phyloP scores from a whole-genome alignment of 64 coral and sea anemone genomes.

The Pocillopora damicornis region DNA sequence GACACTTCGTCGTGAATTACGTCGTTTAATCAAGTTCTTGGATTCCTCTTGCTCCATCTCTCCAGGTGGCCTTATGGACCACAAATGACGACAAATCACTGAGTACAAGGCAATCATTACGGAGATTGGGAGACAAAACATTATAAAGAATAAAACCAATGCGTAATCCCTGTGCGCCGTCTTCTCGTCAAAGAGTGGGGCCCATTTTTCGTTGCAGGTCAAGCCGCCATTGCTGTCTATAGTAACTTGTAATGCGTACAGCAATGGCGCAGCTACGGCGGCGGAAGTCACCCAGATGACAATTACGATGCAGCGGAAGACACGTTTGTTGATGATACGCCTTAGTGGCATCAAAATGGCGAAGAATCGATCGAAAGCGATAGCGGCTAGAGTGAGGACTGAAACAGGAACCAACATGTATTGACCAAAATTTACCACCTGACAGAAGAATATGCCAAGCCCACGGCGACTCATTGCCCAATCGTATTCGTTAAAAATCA shows the following conservation, averaged over 20 bases:
- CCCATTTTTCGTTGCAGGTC: slow-evolving; percentile 39
- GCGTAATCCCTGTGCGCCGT: slow-evolving; percentile 26
- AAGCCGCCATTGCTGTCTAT: not conserved
- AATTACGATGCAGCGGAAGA: slow-evolving; percentile 19
- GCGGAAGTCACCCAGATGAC: slow-evolving; percentile 35
- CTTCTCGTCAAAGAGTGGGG: slow-evolving; percentile 37
- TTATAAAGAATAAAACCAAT: slow-evolving; percentile 17
- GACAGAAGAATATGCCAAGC: slow-evolving; percentile 43
- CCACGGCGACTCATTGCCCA: slow-evolving; percentile 30
- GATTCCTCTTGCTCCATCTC: slow-evolving; percentile 19
- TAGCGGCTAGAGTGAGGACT: slow-evolving; percentile 48
- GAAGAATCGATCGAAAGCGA: slow-evolving; percentile 63
- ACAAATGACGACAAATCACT: slow-evolving; percentile 45
- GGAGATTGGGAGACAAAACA: slow-evolving; percentile 35
- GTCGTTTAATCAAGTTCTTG: slow-evolving; percentile 3
- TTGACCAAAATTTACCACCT: slow-evolving; percentile 58
- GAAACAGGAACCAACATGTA: slow-evolving; percentile 48
- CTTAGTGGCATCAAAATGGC: slow-evolving; percentile 56
- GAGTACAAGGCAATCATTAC: slow-evolving; percentile 49
- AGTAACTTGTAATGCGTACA: slow-evolving; percentile 22
- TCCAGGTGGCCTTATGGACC: slow-evolving; percentile 35
- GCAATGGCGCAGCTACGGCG: slow-evolving; percentile 28
- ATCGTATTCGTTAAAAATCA: slow-evolving; percentile 17
- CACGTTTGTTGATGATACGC: slow-evolving; percentile 48
- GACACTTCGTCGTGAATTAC: slow-evolving; percentile 47